Percentiles rank a stretch among this genome's conserved stretches.
These are phyloP conservation scores for Montipora efflorescens DNA, from an alignment of 64 coral and sea anemone genomes.

Conservation along the genomic window DNA sequence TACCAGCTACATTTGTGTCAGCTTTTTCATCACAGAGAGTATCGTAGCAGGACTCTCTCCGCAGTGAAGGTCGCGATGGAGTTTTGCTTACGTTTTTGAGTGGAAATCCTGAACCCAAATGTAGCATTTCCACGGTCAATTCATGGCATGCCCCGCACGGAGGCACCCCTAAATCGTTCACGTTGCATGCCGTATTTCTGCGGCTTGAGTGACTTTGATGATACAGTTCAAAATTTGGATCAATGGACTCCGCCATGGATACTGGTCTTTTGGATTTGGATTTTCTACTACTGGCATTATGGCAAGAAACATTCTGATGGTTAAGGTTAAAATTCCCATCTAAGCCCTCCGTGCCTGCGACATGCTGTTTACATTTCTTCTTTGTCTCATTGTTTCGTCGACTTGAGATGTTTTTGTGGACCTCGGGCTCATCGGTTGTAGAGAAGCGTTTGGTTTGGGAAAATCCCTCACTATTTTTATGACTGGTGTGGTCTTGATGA, in stretches of 20 bases:
- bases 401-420: neutral
- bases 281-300: neutral
- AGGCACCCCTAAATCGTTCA: neutral
- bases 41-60: slow-evolving; percentile 27
- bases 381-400: neutral
- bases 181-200: slow-evolving; percentile 24
- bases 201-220: slow-evolving; percentile 9
- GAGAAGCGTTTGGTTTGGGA: neutral
- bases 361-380: neutral
- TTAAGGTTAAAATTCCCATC: neutral
- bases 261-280: neutral
- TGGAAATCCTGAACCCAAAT: slow-evolving; percentile 3
- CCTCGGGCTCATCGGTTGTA: neutral
- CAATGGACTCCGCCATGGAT: neutral
- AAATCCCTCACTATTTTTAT: neutral
- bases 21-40: slow-evolving; percentile 3
- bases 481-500: neutral
- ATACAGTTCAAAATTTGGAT: slow-evolving; percentile 12
- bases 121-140: slow-evolving; percentile 30
- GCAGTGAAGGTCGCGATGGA: neutral
- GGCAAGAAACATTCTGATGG: neutral
- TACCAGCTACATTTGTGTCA: neutral
- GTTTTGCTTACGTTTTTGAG: neutral
- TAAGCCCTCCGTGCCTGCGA: neutral
- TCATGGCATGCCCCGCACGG: slow-evolving; percentile 31